Percentiles rank a stretch among this genome's conserved stretches.
Evolutionary conservation across 2,888 invertebrate genomes (phyloP).

Genomic region (Parascotia fuliginaria): DNA sequence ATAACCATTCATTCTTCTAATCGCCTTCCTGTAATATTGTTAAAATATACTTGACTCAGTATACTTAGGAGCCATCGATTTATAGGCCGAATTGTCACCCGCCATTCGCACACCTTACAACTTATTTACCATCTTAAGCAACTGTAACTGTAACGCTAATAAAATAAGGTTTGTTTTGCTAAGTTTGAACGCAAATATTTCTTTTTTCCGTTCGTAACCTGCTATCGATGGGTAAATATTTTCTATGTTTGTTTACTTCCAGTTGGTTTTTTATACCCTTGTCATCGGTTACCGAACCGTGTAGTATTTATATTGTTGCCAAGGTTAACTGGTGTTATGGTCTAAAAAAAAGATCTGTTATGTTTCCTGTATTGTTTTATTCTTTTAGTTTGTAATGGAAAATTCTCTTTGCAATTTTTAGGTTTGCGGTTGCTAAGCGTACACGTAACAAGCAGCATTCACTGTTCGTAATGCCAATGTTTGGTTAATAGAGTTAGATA

Average conservation of each 20-base stretch:
- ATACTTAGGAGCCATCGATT: too few species aligned
- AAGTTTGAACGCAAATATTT: neutral
- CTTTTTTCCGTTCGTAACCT: slow-evolving; percentile 24
- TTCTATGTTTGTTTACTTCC: slow-evolving; percentile 47
- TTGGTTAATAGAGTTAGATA: too few species aligned
- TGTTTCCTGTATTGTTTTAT: too few species aligned
- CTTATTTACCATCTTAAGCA: slow-evolving; percentile 3
- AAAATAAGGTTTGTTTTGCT: slow-evolving; percentile 17
- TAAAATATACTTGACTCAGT: too few species aligned
- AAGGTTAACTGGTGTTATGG: slow-evolving; percentile 21
- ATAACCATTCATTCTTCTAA: too few species aligned
- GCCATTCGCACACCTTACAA: slow-evolving; percentile 44
- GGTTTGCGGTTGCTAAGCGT: too few species aligned
- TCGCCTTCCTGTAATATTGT: too few species aligned
- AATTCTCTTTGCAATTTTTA: too few species aligned
- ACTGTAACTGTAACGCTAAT: slow-evolving; percentile 13
- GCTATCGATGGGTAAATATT: slow-evolving; percentile 37
- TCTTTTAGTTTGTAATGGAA: too few species aligned
- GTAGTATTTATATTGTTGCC: slow-evolving; percentile 32
- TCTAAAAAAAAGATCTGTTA: slow-evolving; percentile 29
- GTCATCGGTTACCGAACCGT: slow-evolving; percentile 41
- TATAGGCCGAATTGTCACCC: slow-evolving; percentile 55
- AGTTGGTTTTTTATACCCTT: slow-evolving; percentile 25
- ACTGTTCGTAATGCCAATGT: too few species aligned
- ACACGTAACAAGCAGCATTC: too few species aligned